Conservation (phyloP, 2,888 invertebrate genomes). For the Brassicogethes aeneus region DNA sequence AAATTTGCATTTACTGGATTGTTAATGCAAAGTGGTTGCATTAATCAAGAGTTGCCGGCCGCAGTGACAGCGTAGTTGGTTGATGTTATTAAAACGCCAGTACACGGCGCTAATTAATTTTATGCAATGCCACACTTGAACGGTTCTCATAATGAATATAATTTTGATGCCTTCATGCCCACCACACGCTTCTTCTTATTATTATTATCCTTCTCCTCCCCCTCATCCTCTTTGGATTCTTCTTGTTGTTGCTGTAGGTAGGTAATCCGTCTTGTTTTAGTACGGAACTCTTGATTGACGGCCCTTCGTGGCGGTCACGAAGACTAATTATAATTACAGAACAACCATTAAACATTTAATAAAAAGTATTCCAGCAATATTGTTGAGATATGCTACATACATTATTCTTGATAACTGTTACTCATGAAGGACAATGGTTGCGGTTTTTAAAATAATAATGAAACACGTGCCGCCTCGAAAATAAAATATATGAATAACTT, state of each 20-base stretch:
- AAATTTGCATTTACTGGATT: conserved; percentile 40
- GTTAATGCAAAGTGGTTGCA: conserved; percentile 42
- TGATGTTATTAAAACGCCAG: conserved; percentile 40
- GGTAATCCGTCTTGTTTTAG: too few relatives aligned
- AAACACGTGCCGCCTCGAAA: too few relatives aligned
- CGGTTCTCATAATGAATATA: conserved; percentile 40
- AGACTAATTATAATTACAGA: conserved; percentile 25
- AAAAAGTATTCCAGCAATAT: too few relatives aligned
- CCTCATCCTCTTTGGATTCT: conserved; percentile 11
- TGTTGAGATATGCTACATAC: too few relatives aligned
- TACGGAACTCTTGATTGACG: conserved; percentile 30
- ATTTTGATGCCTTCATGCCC: conserved; percentile 25
- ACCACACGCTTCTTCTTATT: too few relatives aligned
- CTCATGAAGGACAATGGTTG: too few relatives aligned
- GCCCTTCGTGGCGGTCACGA: conserved; percentile 22
- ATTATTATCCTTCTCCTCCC: too few relatives aligned
- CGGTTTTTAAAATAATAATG: too few relatives aligned
- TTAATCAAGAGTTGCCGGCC: conserved; percentile 39
- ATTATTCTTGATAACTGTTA: too few relatives aligned
- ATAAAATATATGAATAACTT: too few relatives aligned
- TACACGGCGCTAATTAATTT: conserved; percentile 42
- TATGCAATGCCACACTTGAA: conserved; percentile 43
- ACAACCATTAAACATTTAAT: too few relatives aligned
- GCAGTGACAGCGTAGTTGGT: conserved; percentile 35
- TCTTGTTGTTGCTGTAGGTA: too few relatives aligned